These are phyloP conservation scores for Oegoconia quadripuncta DNA, from an alignment of 2,888 invertebrate species.

Conservation along the genomic window DNA sequence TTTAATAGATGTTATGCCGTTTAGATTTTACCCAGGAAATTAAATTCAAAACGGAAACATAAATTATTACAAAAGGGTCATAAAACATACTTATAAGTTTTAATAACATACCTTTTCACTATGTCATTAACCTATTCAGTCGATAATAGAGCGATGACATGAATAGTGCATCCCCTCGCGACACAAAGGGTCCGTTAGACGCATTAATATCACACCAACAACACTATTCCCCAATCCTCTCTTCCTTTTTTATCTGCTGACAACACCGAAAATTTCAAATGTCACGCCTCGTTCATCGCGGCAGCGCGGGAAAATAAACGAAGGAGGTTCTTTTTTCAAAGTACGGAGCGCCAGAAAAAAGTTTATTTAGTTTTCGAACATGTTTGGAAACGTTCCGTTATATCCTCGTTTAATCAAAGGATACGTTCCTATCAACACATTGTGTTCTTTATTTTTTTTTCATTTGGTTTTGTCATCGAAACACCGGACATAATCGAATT, in stretches of 20 bases:
- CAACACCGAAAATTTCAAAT: conserved; percentile 69
- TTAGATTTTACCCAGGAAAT: too few relatives aligned
- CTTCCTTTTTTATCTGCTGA: conserved; percentile 55
- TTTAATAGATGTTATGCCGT: too few relatives aligned
- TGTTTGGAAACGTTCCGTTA: conserved; percentile 60
- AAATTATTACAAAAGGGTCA: conserved; percentile 4
- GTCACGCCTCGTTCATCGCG: conserved; percentile 75
- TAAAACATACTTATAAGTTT: conserved; percentile 10
- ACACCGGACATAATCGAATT: conserved; percentile 68
- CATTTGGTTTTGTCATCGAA: conserved; percentile 52
- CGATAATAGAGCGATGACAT: conserved; percentile 40
- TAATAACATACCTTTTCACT: conserved; percentile 47
- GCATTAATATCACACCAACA: conserved; percentile 69
- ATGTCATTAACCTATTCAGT: conserved; percentile 52
- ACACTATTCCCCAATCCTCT: conserved; percentile 57
- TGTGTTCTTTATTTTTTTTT: conserved; percentile 39
- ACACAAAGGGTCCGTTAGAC: conserved; percentile 70
- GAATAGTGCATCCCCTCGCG: conserved; percentile 50
- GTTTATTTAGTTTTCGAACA: conserved; percentile 56
- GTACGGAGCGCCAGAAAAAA: conserved; percentile 51
- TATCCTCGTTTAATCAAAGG: conserved; percentile 56
- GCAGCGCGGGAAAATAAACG: conserved; percentile 65
- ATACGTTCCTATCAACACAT: conserved; percentile 43
- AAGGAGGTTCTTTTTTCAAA: conserved; percentile 51
- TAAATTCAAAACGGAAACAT: conserved; percentile 10